Evolutionary conservation across 1,140 invertebrate species (phyloP).

Genomic region (Cherax quadricarinatus): DNA sequence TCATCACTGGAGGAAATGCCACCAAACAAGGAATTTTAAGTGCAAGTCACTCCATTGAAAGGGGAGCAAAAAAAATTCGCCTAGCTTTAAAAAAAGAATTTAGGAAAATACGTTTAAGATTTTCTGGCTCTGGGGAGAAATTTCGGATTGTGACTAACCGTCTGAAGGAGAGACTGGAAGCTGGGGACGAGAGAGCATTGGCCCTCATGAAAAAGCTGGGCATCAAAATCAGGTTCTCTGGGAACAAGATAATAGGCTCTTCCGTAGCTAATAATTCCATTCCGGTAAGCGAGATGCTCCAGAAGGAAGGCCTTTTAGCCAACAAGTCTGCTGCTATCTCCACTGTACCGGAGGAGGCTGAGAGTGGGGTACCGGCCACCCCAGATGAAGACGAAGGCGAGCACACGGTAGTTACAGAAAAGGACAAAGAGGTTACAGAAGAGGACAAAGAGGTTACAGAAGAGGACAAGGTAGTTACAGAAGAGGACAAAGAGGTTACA

Average conservation of each 20-base stretch:
- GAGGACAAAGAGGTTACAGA: not conserved
- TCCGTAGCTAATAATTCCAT: not conserved
- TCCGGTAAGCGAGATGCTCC: slow-evolving; percentile 26
- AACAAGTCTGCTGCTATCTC: slow-evolving; percentile 28
- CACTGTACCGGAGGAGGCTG: not conserved
- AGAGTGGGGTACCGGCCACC: not conserved
- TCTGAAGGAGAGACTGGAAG: slow-evolving; percentile 49
- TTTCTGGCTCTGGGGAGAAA: slow-evolving; percentile 45
- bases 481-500: not conserved
- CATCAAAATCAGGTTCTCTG: slow-evolving; percentile 13
- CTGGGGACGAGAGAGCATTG: slow-evolving; percentile 43
- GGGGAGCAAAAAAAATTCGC: slow-evolving; percentile 11
- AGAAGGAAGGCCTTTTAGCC: slow-evolving; percentile 28
- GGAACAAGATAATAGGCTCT: slow-evolving; percentile 17
- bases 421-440: not conserved
- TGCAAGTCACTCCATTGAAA: slow-evolving; percentile 7
- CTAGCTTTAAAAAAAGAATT: slow-evolving; percentile 38
- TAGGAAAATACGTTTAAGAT: slow-evolving; percentile 39
- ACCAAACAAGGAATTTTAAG: not conserved
- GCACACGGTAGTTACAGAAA: not conserved
- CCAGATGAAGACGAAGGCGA: not conserved
- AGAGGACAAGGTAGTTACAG: not conserved
- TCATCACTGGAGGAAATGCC: slow-evolving; percentile 11
- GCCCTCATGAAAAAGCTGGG: slow-evolving; percentile 47
- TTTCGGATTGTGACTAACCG: slow-evolving; percentile 44